These are phyloP conservation scores for Cephus nigrinus DNA, from an alignment of 2,888 invertebrate species.

Conservation along the genomic window DNA sequence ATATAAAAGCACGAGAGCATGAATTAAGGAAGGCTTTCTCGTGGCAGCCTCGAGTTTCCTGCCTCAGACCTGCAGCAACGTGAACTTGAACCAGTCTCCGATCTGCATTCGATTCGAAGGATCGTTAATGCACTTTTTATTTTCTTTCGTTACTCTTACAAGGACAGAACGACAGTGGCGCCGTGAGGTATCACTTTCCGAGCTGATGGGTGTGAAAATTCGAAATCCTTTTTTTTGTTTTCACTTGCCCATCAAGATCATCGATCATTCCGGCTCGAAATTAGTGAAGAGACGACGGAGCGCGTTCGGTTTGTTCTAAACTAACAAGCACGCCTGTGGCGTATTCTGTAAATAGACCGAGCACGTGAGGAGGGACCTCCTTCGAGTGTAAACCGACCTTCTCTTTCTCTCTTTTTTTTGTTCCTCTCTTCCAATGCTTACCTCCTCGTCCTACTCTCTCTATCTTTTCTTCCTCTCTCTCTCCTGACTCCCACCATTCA, in stretches of 20 bases:
- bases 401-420: slow-evolving; percentile 4
- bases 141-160: background rate
- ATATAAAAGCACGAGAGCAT: slow-evolving; percentile 9
- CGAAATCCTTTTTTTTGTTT: background rate
- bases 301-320: background rate
- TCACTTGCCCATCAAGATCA: background rate
- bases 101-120: background rate
- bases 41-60: slow-evolving; percentile 51
- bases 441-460: background rate
- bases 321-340: slow-evolving; percentile 11
- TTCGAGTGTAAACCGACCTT: slow-evolving; percentile 28
- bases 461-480: background rate
- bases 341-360: slow-evolving; percentile 25
- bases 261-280: background rate
- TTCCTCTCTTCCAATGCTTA: background rate
- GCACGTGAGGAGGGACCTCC: slow-evolving; percentile 26
- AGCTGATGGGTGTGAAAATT: background rate
- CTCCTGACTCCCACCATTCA: background rate
- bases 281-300: background rate
- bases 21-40: slow-evolving; percentile 60
- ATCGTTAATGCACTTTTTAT: background rate
- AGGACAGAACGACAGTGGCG: background rate
- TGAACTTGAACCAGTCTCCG: slow-evolving; percentile 61
- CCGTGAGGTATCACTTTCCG: background rate
- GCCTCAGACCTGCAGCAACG: slow-evolving; percentile 47